A percentile compares a stretch with the other conserved stretches of the same genome.
phyloP scores from a whole-genome alignment of 2,113 vertebrate genomes.

The Elephas maximus region DNA sequence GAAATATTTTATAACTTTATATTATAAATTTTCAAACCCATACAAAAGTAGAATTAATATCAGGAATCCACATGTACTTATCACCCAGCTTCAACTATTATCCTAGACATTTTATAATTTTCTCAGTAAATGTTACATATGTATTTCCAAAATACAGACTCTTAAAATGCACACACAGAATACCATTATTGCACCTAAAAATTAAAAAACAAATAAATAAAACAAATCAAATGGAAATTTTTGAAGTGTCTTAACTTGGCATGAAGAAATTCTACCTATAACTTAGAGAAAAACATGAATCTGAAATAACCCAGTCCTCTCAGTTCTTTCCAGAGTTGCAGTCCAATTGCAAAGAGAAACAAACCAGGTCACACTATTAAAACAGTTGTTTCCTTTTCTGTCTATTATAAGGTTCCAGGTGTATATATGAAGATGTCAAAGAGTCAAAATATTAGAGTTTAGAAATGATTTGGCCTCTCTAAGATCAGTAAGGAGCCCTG shows the following conservation, averaged over 20 bases:
- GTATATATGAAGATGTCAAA: background rate
- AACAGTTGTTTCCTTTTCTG: background rate
- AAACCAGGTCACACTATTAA: constrained; percentile 36
- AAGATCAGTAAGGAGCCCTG: background rate
- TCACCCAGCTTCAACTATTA: background rate
- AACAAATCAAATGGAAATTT: constrained; percentile 47
- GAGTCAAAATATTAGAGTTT: background rate
- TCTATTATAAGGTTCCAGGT: background rate
- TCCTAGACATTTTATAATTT: background rate
- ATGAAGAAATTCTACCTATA: constrained; percentile 22
- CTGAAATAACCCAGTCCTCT: constrained; percentile 64
- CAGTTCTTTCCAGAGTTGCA: background rate
- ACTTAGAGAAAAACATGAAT: constrained; percentile 50
- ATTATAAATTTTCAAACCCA: constrained; percentile 4
- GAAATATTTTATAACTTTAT: background rate
- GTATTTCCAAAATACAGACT: background rate
- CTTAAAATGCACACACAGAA: background rate
- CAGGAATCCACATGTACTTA: background rate
- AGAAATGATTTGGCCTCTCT: background rate
- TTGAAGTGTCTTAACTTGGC: constrained; percentile 43
- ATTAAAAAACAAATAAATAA: background rate
- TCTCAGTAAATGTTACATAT: background rate
- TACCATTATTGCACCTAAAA: background rate
- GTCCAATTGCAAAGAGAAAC: background rate
- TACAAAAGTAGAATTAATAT: background rate